A percentile compares a stretch with the other conserved stretches of the same genome.
phyloP scores from a whole-genome alignment of 1,140 invertebrate species.

The Brachionus paranguensis region DNA sequence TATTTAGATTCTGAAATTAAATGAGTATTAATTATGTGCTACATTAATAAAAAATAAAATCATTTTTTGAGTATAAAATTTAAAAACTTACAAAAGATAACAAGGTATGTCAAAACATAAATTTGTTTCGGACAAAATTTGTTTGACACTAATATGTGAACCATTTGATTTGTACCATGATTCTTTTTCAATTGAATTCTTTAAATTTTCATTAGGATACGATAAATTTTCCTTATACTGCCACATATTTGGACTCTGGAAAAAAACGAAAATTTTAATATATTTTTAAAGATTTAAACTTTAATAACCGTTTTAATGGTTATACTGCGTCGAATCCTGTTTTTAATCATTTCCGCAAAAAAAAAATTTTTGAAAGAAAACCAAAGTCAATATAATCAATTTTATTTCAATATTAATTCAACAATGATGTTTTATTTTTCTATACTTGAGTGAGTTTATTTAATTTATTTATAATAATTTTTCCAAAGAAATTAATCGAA shows the following conservation, averaged over 20 bases:
- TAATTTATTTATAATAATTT: neutral
- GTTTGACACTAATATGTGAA: neutral
- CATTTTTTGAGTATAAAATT: neutral
- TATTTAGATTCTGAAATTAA: too few species aligned
- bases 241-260: neutral
- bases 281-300: neutral
- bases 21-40: too few species aligned
- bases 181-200: conserved; percentile 25
- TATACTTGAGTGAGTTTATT: neutral
- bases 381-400: neutral
- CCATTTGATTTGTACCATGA: conserved; percentile 10
- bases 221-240: conserved; percentile 8
- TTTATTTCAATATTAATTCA: neutral
- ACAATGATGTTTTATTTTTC: neutral
- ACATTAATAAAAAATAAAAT: too few species aligned
- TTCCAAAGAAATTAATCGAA: neutral
- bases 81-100: conserved; percentile 37
- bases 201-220: conserved; percentile 12
- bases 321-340: neutral
- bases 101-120: conserved; percentile 4
- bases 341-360: neutral
- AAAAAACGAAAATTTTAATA: too few species aligned
- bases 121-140: conserved; percentile 18
- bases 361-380: neutral
- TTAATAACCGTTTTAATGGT: conserved; percentile 16